Percentiles rank a stretch among this genome's conserved stretches.
Conservation (phyloP, 2,113 vertebrate species). For the Peromyscus leucopus region DNA sequence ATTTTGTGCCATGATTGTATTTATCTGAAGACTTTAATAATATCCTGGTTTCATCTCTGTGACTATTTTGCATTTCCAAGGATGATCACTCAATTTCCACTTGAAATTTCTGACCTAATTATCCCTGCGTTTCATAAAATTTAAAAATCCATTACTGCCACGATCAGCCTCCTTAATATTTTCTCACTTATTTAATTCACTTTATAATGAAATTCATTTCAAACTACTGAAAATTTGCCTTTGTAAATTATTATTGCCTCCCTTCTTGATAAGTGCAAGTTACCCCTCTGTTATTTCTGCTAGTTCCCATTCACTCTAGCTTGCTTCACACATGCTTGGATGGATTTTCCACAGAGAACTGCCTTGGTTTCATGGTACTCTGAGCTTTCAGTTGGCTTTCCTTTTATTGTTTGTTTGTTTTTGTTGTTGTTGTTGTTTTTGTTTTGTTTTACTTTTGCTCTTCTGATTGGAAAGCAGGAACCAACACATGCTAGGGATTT, state of each 20-base stretch:
- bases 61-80: conserved; percentile 63
- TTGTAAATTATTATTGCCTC: conserved; percentile 35
- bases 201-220: conserved; percentile 74
- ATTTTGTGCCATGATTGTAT: conserved; percentile 42
- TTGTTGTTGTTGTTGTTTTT: neutral
- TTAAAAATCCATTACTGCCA: conserved; percentile 71
- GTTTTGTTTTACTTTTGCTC: neutral
- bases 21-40: conserved; percentile 58
- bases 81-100: conserved; percentile 57
- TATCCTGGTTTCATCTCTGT: conserved; percentile 26
- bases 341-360: neutral
- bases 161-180: conserved; percentile 66
- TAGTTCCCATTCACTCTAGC: conserved; percentile 4
- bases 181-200: conserved; percentile 74
- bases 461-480: neutral
- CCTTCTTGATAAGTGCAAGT: neutral
- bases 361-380: neutral
- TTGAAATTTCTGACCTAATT: conserved; percentile 74
- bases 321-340: neutral
- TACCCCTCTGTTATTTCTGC: conserved; percentile 1
- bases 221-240: conserved; percentile 43
- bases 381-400: neutral
- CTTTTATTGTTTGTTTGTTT: neutral
- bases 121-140: conserved; percentile 65
- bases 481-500: too few species aligned